Percentiles rank a stretch among this genome's conserved stretches.
phyloP scores from a whole-genome alignment of 1,140 invertebrate genomes.

The Rhagoletis pomonella region DNA sequence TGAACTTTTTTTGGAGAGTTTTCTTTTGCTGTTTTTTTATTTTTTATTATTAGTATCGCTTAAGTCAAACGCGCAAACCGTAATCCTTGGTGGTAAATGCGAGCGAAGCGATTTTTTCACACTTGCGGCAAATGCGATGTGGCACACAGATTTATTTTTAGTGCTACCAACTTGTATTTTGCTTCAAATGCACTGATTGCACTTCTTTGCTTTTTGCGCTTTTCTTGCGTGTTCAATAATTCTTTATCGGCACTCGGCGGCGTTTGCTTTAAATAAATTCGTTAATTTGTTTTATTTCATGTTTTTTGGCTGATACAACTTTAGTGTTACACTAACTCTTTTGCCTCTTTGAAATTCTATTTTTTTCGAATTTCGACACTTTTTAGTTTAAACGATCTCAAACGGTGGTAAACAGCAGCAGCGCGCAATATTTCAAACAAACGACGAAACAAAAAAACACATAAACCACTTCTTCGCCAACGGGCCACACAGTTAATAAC shows the following conservation, averaged over 20 bases:
- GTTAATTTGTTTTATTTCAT: not conserved
- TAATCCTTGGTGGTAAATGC: constrained; percentile 65
- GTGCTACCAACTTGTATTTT: constrained; percentile 36
- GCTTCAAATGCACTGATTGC: not conserved
- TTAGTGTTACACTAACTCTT: not conserved
- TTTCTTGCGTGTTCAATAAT: not conserved
- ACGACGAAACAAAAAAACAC: not conserved
- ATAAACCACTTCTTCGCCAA: not conserved
- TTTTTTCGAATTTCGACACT: not conserved
- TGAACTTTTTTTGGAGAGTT: not conserved
- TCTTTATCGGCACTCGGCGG: not conserved
- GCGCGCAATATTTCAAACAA: constrained; percentile 8
- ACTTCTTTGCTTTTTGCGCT: constrained; percentile 1
- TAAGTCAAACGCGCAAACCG: constrained; percentile 58
- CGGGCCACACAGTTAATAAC: not conserved
- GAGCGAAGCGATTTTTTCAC: constrained; percentile 53
- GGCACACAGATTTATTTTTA: constrained; percentile 36
- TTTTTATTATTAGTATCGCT: constrained; percentile 54
- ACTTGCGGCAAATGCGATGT: constrained; percentile 54
- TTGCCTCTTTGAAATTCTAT: constrained; percentile 32
- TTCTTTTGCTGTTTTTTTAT: constrained; percentile 47
- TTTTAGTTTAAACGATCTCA: not conserved
- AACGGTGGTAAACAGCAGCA: not conserved
- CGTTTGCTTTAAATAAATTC: not conserved
- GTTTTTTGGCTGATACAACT: not conserved